phyloP scores from a whole-genome alignment of 2,888 invertebrate genomes.

The Callimorpha dominula region DNA sequence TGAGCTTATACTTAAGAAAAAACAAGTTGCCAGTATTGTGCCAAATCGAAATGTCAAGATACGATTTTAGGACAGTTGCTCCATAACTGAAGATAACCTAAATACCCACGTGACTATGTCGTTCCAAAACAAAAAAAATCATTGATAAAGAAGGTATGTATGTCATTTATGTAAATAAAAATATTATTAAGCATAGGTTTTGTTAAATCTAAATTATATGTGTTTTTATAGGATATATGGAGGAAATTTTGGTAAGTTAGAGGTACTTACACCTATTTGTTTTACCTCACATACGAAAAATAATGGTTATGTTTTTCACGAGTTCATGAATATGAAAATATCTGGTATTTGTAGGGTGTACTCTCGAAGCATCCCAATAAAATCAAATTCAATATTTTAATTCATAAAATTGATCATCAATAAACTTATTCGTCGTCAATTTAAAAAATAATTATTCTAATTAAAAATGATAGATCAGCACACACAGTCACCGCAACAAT shows the following conservation, averaged over 20 bases:
- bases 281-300: no score
- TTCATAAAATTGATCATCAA: no score
- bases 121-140: not conserved
- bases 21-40: not conserved
- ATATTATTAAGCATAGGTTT: not conserved
- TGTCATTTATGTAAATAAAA: not conserved
- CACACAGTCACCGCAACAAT: no score
- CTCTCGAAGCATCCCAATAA: not conserved
- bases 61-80: slow-evolving; percentile 26
- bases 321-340: not conserved
- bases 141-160: not conserved
- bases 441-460: no score
- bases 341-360: not conserved
- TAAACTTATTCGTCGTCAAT: no score
- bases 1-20: not conserved
- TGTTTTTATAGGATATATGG: not conserved
- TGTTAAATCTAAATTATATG: not conserved
- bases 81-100: slow-evolving; percentile 19
- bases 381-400: no score
- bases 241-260: not conserved
- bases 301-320: not conserved
- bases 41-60: slow-evolving; percentile 34
- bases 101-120: slow-evolving; percentile 13
- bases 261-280: not conserved
- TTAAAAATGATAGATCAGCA: no score